Percentiles rank a stretch among this genome's conserved stretches.
Evolutionary conservation across 2,797 vertebrate genomes (phyloP).

Genomic region (Champsocephalus esox): DNA sequence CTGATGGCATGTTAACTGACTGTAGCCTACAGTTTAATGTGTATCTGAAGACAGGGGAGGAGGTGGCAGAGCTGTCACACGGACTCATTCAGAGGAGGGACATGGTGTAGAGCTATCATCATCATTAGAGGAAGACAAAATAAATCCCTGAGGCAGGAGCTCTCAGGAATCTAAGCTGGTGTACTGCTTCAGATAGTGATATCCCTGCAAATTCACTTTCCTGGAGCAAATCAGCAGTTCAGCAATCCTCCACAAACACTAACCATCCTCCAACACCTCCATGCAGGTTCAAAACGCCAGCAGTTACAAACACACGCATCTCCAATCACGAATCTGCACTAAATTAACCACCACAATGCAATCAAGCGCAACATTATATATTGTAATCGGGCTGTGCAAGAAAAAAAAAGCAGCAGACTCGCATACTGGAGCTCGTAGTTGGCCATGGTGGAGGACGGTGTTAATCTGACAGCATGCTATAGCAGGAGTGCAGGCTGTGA

Average conservation of each 20-base stretch:
- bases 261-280: conserved; percentile 32
- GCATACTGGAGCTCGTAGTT: conserved; percentile 68
- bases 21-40: conserved; percentile 35
- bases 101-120: conserved; percentile 65
- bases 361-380: background rate
- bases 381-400: background rate
- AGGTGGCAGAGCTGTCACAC: conserved; percentile 55
- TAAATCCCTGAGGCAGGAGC: conserved; percentile 51
- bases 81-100: conserved; percentile 58
- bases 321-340: conserved; percentile 26
- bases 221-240: conserved; percentile 56
- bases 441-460: conserved; percentile 60
- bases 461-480: conserved; percentile 73
- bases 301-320: conserved; percentile 56
- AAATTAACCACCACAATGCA: conserved; percentile 8
- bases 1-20: conserved; percentile 43
- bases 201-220: conserved; percentile 68
- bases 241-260: conserved; percentile 39
- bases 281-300: conserved; percentile 46
- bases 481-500: conserved; percentile 56
- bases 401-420: conserved; percentile 28
- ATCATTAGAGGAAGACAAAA: conserved; percentile 24
- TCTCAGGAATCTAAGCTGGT: conserved; percentile 42
- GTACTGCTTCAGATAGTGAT: conserved; percentile 44
- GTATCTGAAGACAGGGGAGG: conserved; percentile 33